Evolutionary conservation across 2,888 invertebrate genomes (phyloP), one percentile per base, ranked within the genome.

Genomic region (Caenorhabditis doughertyi): DNA sequence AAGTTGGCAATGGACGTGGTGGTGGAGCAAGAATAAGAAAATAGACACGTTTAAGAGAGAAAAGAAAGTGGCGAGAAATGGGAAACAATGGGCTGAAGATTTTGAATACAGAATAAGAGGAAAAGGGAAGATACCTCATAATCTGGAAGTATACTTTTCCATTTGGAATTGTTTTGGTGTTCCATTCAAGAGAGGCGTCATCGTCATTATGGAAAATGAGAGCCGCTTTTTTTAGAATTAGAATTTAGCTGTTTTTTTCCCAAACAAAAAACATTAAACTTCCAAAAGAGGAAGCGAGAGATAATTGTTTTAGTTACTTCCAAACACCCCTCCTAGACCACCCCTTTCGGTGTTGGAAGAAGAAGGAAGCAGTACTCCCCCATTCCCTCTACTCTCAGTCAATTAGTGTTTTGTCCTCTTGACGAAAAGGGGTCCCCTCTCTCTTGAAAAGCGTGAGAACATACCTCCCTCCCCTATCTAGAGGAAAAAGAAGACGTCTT

Each of bases 321-420:
- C n/a, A n/a, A n/a, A n/a, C n/a, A n/a, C n/a, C n/a, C n/a, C n/a
- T n/a, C n/a, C n/a, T n/a, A n/a, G n/a, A n/a, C n/a, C n/a, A n/a
- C n/a, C n/a, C n/a, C n/a, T n/a, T n/a, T n/a, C n/a, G n/a, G n/a
- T n/a, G n/a, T n/a, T n/a, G n/a, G n/a, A n/a, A n/a, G 39, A 39
- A 13, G 39, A 39, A 39, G 16, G 44, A 29, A 35, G 49, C 44
- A 55, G 44, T 3, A 8, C 8, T 32, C 32, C 29, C 49, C 44
- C 25, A 27, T 11, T 35, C 29, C 51, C 23, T 23, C 32, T 25
- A 13, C 9, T 70, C 25, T 47, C 27, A 64, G 81, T 81, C 81
- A 81, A 81, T 81, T 81, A 81, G 81, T 80, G 81, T 74, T 55
- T 81, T 68, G 74, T 70, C 70, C 67, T 74, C 67, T 77, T 79